These are phyloP conservation scores for Myotis yumanensis DNA, from an alignment of 2,113 vertebrate genomes.

Conservation along the genomic window DNA sequence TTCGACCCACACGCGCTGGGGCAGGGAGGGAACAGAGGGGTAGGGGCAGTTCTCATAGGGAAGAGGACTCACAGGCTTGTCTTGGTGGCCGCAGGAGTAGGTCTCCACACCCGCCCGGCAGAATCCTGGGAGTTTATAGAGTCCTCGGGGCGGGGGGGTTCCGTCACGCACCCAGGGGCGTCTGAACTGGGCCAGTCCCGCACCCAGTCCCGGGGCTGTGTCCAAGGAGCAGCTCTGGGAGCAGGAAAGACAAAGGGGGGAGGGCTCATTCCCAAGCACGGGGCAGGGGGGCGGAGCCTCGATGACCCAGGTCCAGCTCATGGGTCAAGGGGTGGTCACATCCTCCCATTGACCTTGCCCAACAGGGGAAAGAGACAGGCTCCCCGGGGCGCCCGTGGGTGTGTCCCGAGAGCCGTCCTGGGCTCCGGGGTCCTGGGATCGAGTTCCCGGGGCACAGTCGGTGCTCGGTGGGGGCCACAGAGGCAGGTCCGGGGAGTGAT, in stretches of 20 bases:
- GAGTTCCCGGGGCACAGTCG: background rate
- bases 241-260: rapidly evolving
- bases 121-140: background rate
- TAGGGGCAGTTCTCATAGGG: background rate
- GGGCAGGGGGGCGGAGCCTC: background rate
- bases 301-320: background rate
- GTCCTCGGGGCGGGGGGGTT: background rate
- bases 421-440: background rate
- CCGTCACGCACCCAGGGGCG: background rate
- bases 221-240: background rate
- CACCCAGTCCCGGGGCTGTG: background rate
- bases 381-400: background rate
- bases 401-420: rapidly evolving
- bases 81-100: background rate
- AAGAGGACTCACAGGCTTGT: background rate
- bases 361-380: background rate
- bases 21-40: background rate
- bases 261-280: background rate
- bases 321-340: background rate
- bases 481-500: background rate
- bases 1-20: background rate
- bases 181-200: background rate
- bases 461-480: background rate
- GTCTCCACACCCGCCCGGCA: background rate
- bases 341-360: background rate